Evolutionary conservation across 2,888 invertebrate species (phyloP), one percentile per base, ranked within the genome.

Genomic region (Tribolium freemani): DNA sequence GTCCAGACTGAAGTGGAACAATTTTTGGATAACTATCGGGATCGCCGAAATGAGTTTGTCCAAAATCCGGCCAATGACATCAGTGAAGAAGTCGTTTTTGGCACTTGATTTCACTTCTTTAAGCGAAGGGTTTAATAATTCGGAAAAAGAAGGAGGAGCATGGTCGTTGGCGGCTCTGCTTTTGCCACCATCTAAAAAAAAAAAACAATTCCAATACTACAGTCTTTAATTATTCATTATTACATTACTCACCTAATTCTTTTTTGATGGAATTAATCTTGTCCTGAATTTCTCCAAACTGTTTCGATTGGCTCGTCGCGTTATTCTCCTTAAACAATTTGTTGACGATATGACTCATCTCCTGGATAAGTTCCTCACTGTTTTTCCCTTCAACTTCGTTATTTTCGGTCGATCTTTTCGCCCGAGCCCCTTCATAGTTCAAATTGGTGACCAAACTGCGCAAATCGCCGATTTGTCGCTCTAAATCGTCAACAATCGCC

Each of bases 181-280:
- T 50, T 50, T 48, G 26, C 26, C 5, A 4, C 16, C 46, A 50
- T 50, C 50, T 50, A 5, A 50, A 50, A 50, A 48, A 38, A 38
- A 38, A 38, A 38, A 3, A 38, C 38, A 38, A 38, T 38, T 6
- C 3, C 2, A 8, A 9, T 3, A n/a, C 8, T 38, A 6, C n/a
- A 5, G n/a, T n/a, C n/a, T 38, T 26, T 26, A 1, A 3, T 26
- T 21, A n/a, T 16, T 16, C 16, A 16, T 1, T 16, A 16, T 46
- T 46, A 5, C n/a, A 2, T 46, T 16, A 13, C 81, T 75, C 82
- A 84, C 84, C 84, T 83, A 85, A 84, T 83, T 84, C 82, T 58
- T 80, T 76, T 77, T 81, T 83, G 68, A 84, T 68, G 11, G 74
- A 60, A 13, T 80, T 70, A 8, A 84, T 77, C 73, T 73, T 78